Conservation (phyloP, 2,113 vertebrate species). For the Leuciscus idus region DNA sequence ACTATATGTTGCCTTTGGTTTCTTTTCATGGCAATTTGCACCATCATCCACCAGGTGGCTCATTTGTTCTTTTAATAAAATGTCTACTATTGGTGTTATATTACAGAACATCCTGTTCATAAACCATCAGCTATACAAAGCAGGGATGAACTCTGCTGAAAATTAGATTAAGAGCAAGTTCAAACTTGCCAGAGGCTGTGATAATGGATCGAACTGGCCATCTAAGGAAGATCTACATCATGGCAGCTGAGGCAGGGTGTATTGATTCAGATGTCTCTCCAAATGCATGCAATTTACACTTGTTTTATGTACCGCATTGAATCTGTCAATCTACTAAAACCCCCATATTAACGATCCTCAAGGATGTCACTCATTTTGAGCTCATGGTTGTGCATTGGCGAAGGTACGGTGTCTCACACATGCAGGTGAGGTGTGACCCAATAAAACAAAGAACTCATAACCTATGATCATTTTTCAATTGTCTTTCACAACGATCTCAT, state of each 20-base stretch:
- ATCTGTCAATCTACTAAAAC: neutral
- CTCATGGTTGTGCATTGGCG: neutral
- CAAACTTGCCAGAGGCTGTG: neutral
- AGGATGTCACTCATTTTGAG: neutral
- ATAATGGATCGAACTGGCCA: constrained; percentile 21
- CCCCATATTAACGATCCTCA: no score
- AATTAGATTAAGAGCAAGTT: constrained; percentile 36
- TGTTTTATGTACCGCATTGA: neutral
- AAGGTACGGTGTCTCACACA: neutral
- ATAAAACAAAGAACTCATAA: neutral
- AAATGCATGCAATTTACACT: neutral
- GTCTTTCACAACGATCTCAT: neutral
- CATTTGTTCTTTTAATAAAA: constrained; percentile 20
- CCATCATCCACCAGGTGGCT: constrained; percentile 47
- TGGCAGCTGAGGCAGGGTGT: neutral
- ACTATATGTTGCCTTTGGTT: constrained; percentile 12
- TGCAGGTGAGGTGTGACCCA: neutral
- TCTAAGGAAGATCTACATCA: constrained; percentile 12
- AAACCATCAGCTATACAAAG: constrained; percentile 12
- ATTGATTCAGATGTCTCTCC: constrained; percentile 9
- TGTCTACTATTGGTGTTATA: neutral
- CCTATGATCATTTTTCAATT: neutral
- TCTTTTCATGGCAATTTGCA: neutral
- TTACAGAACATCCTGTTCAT: constrained; percentile 27
- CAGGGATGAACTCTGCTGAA: neutral